These are phyloP conservation scores for Lagria hirta DNA, from an alignment of 2,888 invertebrate species.

Conservation along the genomic window DNA sequence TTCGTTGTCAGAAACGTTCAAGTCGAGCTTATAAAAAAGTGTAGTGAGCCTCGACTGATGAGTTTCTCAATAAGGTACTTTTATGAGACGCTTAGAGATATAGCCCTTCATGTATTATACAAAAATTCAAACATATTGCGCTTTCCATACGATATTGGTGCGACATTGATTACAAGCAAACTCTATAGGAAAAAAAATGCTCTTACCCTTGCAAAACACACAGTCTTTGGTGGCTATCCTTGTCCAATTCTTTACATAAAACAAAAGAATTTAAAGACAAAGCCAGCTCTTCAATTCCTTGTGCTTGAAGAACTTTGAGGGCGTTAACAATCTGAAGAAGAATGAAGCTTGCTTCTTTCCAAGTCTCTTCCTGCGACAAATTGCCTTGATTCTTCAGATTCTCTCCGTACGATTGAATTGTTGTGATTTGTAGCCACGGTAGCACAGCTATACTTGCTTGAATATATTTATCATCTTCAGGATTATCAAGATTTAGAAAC, in stretches of 20 bases:
- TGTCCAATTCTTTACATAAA: slow-evolving; percentile 67
- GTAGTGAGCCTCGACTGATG: no score
- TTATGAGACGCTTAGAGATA: no score
- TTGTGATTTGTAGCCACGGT: slow-evolving; percentile 73
- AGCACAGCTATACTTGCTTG: slow-evolving; percentile 80
- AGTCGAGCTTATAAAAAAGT: no score
- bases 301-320: slow-evolving; percentile 77
- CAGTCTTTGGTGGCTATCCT: slow-evolving; percentile 64
- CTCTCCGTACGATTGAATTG: slow-evolving; percentile 70
- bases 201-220: slow-evolving; percentile 77
- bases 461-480: slow-evolving; percentile 63
- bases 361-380: slow-evolving; percentile 51
- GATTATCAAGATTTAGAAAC: slow-evolving; percentile 50
- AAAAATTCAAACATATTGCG: no score
- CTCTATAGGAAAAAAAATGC: slow-evolving; percentile 22
- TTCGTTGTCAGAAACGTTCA: no score
- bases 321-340: slow-evolving; percentile 80
- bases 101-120: no score
- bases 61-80: no score
- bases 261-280: slow-evolving; percentile 72
- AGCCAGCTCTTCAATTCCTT: slow-evolving; percentile 79
- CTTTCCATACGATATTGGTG: no score
- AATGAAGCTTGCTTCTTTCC: slow-evolving; percentile 72
- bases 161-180: no score
- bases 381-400: slow-evolving; percentile 59